Base-by-base conservation (phyloP, 2,797 vertebrate species). In the Cynodonichthys magdalenae region DNA sequence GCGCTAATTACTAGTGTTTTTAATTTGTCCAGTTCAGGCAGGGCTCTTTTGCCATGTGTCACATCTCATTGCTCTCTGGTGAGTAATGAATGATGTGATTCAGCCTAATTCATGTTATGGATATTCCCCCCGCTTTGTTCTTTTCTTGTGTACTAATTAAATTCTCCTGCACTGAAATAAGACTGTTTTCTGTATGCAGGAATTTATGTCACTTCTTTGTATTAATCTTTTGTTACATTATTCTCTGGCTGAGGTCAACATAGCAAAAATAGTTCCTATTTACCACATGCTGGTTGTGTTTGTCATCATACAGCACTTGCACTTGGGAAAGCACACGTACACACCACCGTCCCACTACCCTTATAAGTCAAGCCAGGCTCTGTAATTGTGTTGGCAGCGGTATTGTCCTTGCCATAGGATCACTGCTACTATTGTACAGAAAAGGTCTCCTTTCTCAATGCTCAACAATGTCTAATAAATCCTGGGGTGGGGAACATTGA, bases 381-480 rank as follows among this genome's bases (percentile, higher is more conserved):
- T 84, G 75, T 90, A 92, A 90, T 90, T 86, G 85, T 84, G 87
- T 77, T 92, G 88, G 86, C 91, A 90, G 86, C 67, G 42, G 80
- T 75, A 89, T 89, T 92, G 90, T 87, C 86, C 89, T 86, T 90
- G 87, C 89, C 82, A 89, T 91, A 87, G 89, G 89, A 94, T 93
- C 91, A 88, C 87, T 91, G 91, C 85, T 85, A 90, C 90, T 87
- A 91, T 93, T 94, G 88, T 92, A 90, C 87, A 87, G 90, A 87
- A 91, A 92, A 91, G 89, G 90, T 90, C 84, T 84, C 89, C 87
- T 92, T 92, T 93, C 84, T 87, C 66, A 79, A 93, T 90, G 92
- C 92, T 92, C 93, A 88, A 95, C 95, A 96, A 96, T 95, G 94
- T 94, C 93, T 96, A 96, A 96, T 96, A 96, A 96, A 96, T 97